Conservation (phyloP, 1,140 invertebrate genomes). For the Penaeus vannamei region DNA sequence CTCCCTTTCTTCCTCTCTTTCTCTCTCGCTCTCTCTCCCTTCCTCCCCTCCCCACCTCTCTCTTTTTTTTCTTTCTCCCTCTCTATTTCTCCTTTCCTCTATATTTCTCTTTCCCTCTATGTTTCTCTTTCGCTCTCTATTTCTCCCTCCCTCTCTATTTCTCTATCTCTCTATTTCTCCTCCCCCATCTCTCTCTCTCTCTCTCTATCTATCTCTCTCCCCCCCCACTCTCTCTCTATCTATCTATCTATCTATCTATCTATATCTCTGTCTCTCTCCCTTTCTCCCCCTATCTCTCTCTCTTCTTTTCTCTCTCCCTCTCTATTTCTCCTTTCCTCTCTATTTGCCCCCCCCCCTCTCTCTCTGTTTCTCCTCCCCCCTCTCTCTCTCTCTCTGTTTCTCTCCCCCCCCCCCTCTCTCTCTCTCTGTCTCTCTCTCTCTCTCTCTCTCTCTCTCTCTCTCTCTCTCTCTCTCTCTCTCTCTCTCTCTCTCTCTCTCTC, state of each 20-base stretch:
- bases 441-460: slow-evolving; percentile 28
- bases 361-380: neutral
- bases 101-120: neutral
- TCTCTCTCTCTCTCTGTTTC: neutral
- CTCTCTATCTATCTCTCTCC: slow-evolving; percentile 1
- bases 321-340: neutral
- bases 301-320: neutral
- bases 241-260: too few species aligned
- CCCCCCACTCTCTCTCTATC: neutral
- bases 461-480: neutral
- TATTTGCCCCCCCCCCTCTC: too few species aligned
- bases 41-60: neutral
- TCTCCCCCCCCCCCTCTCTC: slow-evolving; percentile 17
- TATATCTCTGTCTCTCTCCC: neutral
- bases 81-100: neutral
- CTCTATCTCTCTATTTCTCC: too few species aligned
- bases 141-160: neutral
- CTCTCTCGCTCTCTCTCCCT: neutral
- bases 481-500: slow-evolving; percentile 22
- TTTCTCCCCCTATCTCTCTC: too few species aligned
- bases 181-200: neutral
- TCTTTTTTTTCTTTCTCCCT: neutral
- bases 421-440: slow-evolving; percentile 12
- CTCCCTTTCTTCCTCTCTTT: neutral
- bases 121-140: neutral